These are phyloP conservation scores for Antitype chi DNA, from an alignment of 2,888 invertebrate genomes.

Conservation along the genomic window DNA sequence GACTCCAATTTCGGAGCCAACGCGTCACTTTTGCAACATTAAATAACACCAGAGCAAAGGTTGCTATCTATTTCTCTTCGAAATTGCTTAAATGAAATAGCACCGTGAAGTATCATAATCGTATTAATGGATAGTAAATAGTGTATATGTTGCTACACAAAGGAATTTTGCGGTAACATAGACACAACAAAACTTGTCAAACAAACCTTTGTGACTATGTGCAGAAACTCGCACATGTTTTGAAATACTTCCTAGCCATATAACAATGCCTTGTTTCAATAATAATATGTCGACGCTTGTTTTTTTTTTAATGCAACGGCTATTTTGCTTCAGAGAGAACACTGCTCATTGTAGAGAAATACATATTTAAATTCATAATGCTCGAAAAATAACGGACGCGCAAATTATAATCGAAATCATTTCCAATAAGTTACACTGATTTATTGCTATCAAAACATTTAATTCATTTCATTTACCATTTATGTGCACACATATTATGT, in stretches of 20 bases:
- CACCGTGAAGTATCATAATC: too few relatives aligned
- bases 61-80: not conserved
- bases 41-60: too few relatives aligned
- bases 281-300: not conserved
- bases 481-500: too few relatives aligned
- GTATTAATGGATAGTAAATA: not conserved
- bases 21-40: too few relatives aligned
- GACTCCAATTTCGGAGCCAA: too few relatives aligned
- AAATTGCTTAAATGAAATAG: not conserved
- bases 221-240: slow-evolving; percentile 7
- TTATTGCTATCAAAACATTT: not conserved
- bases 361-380: not conserved
- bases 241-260: not conserved
- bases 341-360: not conserved
- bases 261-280: slow-evolving; percentile 22
- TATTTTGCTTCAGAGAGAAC: not conserved
- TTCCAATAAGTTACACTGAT: not conserved
- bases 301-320: slow-evolving; percentile 5
- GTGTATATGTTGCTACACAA: too few relatives aligned
- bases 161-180: not conserved
- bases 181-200: not conserved
- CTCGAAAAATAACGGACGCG: not conserved
- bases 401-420: not conserved
- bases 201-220: slow-evolving; percentile 8
- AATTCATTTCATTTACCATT: too few relatives aligned